These are phyloP conservation scores for Ectemnius continuus DNA, from an alignment of 2,888 invertebrate genomes.

Conservation along the genomic window DNA sequence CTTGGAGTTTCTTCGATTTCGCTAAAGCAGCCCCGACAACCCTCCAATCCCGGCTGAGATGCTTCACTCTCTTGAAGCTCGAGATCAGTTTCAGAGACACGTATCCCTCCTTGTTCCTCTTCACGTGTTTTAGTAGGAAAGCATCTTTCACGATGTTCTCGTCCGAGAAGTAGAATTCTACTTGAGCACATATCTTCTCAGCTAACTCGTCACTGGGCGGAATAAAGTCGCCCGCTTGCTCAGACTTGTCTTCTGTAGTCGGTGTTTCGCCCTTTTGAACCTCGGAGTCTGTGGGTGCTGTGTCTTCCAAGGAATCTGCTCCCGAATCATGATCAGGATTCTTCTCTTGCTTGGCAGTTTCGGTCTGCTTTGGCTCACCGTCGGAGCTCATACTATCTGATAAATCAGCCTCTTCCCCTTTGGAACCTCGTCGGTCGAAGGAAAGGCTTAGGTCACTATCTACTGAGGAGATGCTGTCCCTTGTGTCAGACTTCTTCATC, in stretches of 20 bases:
- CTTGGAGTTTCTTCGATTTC: slow-evolving; percentile 88
- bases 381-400: slow-evolving; percentile 86
- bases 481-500: slow-evolving; percentile 80
- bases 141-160: slow-evolving; percentile 97
- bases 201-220: slow-evolving; percentile 87
- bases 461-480: slow-evolving; percentile 82
- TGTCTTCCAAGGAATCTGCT: slow-evolving; percentile 63
- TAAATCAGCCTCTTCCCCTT: slow-evolving; percentile 84
- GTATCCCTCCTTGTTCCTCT: slow-evolving; percentile 96
- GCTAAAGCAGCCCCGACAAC: slow-evolving; percentile 92
- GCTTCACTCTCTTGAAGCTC: slow-evolving; percentile 96
- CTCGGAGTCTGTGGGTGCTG: slow-evolving; percentile 28
- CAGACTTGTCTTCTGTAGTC: slow-evolving; percentile 1
- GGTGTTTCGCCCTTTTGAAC: slow-evolving; percentile 25
- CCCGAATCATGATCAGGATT: slow-evolving; percentile 63
- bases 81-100: slow-evolving; percentile 96
- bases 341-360: slow-evolving; percentile 46
- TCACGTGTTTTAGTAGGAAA: slow-evolving; percentile 95
- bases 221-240: slow-evolving; percentile 66
- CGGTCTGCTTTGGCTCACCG: slow-evolving; percentile 79
- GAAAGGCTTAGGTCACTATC: slow-evolving; percentile 82
- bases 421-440: slow-evolving; percentile 79
- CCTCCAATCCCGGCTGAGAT: slow-evolving; percentile 95
- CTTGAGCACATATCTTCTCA: slow-evolving; percentile 89
- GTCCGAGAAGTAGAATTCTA: slow-evolving; percentile 97